phyloP scores from a whole-genome alignment of 2,797 vertebrate genomes.

The Arctocebus calabarensis region DNA sequence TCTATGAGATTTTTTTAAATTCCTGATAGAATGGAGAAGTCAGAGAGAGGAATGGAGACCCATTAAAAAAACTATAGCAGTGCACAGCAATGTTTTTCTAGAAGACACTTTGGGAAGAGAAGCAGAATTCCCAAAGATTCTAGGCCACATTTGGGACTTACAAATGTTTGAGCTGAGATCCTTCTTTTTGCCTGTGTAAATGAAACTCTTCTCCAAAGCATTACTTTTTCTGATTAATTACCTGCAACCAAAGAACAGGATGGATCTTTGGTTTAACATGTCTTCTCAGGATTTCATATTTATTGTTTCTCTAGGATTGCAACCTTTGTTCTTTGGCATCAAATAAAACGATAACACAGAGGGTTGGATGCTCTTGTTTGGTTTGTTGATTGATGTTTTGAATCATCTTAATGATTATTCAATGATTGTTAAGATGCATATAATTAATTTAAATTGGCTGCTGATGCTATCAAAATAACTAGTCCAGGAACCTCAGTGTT shows the following conservation, averaged over 20 bases:
- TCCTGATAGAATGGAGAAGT: not conserved
- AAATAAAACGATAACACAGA: not conserved
- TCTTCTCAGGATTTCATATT: conserved; percentile 3
- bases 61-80: not conserved
- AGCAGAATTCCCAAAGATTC: not conserved
- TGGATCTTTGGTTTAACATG: not conserved
- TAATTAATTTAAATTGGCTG: conserved; percentile 14
- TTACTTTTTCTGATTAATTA: not conserved
- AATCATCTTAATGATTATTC: conserved; percentile 55
- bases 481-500: not conserved
- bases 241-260: not conserved
- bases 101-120: not conserved
- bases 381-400: not conserved
- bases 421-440: conserved; percentile 48
- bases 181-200: not conserved
- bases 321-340: conserved; percentile 33
- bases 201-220: not conserved
- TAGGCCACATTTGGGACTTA: not conserved
- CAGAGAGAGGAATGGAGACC: not conserved
- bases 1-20: conserved; percentile 26
- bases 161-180: not conserved
- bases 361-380: not conserved
- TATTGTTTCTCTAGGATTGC: not conserved
- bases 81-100: not conserved
- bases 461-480: not conserved